Evolutionary conservation across 1,140 invertebrate species (phyloP).

Genomic region (Drosophila fuyamai): DNA sequence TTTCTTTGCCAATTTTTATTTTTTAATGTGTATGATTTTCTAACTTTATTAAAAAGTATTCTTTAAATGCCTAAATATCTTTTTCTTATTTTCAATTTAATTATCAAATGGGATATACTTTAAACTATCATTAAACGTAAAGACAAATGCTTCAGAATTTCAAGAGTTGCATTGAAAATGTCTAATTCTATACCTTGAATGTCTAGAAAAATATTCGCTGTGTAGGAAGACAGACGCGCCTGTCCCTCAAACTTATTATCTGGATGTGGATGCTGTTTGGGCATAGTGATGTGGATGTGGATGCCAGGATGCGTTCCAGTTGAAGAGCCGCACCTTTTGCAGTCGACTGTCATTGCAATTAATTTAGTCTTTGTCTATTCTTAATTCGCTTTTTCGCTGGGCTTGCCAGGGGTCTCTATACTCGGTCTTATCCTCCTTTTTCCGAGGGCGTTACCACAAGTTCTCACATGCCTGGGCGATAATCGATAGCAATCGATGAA

Average conservation of each 20-base stretch:
- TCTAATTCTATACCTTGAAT: neutral
- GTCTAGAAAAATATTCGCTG: neutral
- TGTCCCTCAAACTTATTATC: slow-evolving; percentile 65
- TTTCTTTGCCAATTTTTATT: neutral
- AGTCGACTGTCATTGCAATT: slow-evolving; percentile 60
- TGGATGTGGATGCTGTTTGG: slow-evolving; percentile 41
- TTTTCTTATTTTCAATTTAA: too few species aligned
- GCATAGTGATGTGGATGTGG: slow-evolving; percentile 16
- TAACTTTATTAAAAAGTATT: too few species aligned
- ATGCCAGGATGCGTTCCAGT: slow-evolving; percentile 49
- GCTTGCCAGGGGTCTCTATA: slow-evolving; percentile 9
- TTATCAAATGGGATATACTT: too few species aligned
- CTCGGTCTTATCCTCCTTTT: neutral
- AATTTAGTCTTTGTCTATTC: slow-evolving; percentile 73
- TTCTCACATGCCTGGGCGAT: slow-evolving; percentile 33
- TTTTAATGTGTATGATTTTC: neutral
- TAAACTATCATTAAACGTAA: too few species aligned
- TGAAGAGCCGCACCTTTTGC: slow-evolving; percentile 44
- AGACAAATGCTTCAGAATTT: too few species aligned
- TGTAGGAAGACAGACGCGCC: slow-evolving; percentile 11
- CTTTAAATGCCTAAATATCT: too few species aligned
- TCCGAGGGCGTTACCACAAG: slow-evolving; percentile 29
- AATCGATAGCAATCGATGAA: slow-evolving; percentile 39
- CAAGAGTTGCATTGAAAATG: too few species aligned
- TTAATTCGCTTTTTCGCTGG: slow-evolving; percentile 57